phyloP scores from a whole-genome alignment of 92 coral and sea anemone genomes.

The Siderastrea siderea region DNA sequence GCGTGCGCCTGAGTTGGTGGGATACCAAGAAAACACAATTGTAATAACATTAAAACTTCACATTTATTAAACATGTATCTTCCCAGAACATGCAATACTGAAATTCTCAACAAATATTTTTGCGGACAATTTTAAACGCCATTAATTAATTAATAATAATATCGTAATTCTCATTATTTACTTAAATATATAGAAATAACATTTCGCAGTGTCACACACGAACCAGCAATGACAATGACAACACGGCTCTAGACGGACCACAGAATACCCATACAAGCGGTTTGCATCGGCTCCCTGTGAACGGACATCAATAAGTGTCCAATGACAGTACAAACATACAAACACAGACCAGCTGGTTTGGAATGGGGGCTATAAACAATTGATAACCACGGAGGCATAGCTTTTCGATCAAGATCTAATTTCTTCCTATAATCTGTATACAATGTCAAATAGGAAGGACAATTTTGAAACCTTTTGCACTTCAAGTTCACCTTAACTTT shows the following conservation, averaged over 20 bases:
- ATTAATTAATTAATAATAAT: conserved; percentile 40
- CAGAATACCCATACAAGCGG: conserved; percentile 4
- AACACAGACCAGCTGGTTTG: conserved; percentile 87
- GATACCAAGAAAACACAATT: not conserved
- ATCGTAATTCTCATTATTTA: conserved; percentile 23
- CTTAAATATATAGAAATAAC: conserved; percentile 56
- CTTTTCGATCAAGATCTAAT: not conserved
- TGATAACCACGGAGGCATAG: conserved; percentile 7
- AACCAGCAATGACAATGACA: conserved; percentile 35
- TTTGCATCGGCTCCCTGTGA: not conserved
- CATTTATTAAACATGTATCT: conserved; percentile 65
- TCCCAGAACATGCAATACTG: conserved; percentile 48
- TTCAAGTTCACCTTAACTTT: too few species aligned
- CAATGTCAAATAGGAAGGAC: not conserved
- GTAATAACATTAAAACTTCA: conserved; percentile 42
- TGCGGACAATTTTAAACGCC: conserved; percentile 57
- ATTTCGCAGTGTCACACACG: conserved; percentile 45
- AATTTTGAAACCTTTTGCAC: not conserved
- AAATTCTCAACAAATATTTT: conserved; percentile 50
- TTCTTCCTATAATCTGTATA: too few species aligned
- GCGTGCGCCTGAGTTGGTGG: too few species aligned
- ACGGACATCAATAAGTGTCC: conserved; percentile 14
- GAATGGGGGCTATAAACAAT: conserved; percentile 9
- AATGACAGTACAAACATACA: conserved; percentile 47
- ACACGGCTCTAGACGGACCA: conserved; percentile 33